These are phyloP conservation scores for Brienomyrus brachyistius DNA, from an alignment of 2,113 vertebrate species.

Conservation along the genomic window DNA sequence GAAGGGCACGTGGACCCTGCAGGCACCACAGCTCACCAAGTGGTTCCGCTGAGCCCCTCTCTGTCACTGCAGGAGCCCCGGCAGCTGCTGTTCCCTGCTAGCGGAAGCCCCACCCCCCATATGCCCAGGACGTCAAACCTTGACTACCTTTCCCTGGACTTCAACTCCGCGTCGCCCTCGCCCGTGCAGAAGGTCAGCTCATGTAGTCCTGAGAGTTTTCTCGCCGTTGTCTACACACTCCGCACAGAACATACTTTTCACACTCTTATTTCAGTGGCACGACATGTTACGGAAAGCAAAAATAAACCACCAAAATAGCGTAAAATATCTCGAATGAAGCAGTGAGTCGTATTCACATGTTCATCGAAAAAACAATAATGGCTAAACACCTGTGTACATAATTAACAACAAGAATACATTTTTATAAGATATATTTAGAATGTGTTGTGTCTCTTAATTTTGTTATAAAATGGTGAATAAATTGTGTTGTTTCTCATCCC, in stretches of 20 bases:
- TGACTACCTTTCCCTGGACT: conserved; percentile 92
- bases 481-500: neutral
- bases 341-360: neutral
- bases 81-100: conserved; percentile 51
- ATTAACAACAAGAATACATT: neutral
- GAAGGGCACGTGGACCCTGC: neutral
- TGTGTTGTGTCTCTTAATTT: neutral
- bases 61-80: conserved; percentile 59
- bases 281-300: neutral
- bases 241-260: neutral
- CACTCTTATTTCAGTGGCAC: neutral
- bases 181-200: conserved; percentile 80
- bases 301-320: neutral
- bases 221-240: too few relatives aligned
- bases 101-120: conserved; percentile 51
- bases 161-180: conserved; percentile 83
- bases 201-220: neutral
- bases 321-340: neutral
- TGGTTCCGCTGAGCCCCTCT: neutral
- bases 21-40: neutral
- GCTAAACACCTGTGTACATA: neutral
- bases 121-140: conserved; percentile 74
- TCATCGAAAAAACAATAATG: neutral
- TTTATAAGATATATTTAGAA: neutral
- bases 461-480: neutral